Conservation (phyloP, 2,888 invertebrate genomes). For the Cinara cedri region DNA sequence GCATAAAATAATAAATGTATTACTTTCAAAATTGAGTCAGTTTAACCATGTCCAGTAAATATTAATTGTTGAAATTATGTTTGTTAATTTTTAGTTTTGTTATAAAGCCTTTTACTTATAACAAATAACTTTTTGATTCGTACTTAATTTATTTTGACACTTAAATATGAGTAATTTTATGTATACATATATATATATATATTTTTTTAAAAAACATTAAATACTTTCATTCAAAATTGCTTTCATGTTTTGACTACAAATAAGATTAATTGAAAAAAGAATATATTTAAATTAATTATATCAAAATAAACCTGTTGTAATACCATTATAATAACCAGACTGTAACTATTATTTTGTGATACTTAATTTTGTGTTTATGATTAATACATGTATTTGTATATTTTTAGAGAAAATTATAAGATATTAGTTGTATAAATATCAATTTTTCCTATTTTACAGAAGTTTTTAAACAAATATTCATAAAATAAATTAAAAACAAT, state of each 20-base stretch:
- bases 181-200: neutral
- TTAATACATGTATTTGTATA: neutral
- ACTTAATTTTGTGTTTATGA: conserved; percentile 29
- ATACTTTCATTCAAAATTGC: neutral
- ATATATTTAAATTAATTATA: neutral
- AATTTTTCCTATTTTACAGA: neutral
- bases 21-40: too few relatives aligned
- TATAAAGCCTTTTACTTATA: too few relatives aligned
- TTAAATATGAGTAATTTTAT: conserved; percentile 4
- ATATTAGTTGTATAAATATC: neutral
- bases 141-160: conserved; percentile 29
- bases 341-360: conserved; percentile 26
- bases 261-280: neutral
- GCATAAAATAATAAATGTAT: too few relatives aligned
- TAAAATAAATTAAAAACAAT: neutral
- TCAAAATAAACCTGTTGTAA: neutral
- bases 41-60: too few relatives aligned
- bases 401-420: neutral
- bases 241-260: neutral
- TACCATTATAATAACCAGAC: conserved; percentile 1
- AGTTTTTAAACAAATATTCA: neutral
- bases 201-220: neutral
- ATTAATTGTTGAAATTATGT: neutral
- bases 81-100: neutral
- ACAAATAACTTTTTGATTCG: neutral